These are phyloP conservation scores for Rhynchonycteris naso DNA, from an alignment of 2,797 vertebrate genomes.

Conservation along the genomic window DNA sequence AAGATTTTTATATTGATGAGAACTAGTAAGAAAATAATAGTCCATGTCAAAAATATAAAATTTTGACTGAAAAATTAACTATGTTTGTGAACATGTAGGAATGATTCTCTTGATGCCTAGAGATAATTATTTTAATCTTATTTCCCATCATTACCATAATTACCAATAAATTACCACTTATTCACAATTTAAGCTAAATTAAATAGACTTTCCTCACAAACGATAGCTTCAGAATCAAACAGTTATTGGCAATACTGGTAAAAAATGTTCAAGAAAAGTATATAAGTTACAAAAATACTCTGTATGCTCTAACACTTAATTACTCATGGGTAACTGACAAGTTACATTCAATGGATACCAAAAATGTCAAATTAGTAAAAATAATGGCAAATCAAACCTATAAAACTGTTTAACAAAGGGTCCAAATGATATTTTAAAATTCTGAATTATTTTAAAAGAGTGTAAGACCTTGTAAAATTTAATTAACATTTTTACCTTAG, in stretches of 20 bases:
- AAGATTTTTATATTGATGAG: conserved; percentile 44
- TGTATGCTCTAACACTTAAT: conserved; percentile 9
- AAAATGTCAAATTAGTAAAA: conserved; percentile 35
- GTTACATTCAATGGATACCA: neutral
- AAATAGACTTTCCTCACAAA: conserved; percentile 23
- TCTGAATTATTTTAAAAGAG: conserved; percentile 31
- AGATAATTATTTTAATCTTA: conserved; percentile 23
- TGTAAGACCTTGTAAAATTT: neutral
- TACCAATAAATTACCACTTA: conserved; percentile 59
- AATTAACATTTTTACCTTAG: neutral
- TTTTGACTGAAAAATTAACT: conserved; percentile 20
- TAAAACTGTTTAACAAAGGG: conserved; percentile 30
- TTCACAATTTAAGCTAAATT: conserved; percentile 61
- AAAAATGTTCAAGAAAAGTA: conserved; percentile 42
- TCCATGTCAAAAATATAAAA: conserved; percentile 32
- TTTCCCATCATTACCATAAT: conserved; percentile 47
- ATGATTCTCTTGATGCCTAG: conserved; percentile 7
- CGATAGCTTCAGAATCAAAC: conserved; percentile 32
- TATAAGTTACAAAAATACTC: neutral
- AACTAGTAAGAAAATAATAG: conserved; percentile 37
- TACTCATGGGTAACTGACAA: conserved; percentile 3
- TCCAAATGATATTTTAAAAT: neutral
- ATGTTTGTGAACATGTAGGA: conserved; percentile 39
- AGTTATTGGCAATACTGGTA: conserved; percentile 40
- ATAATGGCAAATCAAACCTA: neutral